Conservation (phyloP, 2,113 vertebrate species). For the Jacana jacana region DNA sequence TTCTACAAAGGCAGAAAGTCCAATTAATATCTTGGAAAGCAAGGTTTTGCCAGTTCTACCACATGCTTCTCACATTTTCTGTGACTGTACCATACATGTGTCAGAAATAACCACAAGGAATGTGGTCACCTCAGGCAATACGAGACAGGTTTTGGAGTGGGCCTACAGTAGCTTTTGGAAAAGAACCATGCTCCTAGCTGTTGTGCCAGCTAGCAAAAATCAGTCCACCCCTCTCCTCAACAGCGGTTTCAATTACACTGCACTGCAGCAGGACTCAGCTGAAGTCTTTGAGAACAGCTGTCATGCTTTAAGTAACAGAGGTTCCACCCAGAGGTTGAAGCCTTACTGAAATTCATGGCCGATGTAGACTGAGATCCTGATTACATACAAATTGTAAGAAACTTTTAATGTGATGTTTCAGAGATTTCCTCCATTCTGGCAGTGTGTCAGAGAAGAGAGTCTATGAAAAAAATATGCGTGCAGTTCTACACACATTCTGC, state of each 20-base stretch:
- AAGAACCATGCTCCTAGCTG: background rate
- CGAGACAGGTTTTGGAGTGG: background rate
- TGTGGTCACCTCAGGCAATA: background rate
- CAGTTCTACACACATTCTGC: background rate
- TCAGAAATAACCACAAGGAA: constrained; percentile 9
- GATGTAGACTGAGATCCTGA: background rate
- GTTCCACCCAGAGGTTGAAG: background rate
- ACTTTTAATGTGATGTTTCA: background rate
- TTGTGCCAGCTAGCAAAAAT: background rate
- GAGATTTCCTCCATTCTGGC: background rate
- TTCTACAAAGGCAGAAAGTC: background rate
- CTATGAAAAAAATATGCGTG: background rate
- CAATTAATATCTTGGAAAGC: background rate
- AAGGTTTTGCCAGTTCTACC: background rate
- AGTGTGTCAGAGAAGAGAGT: background rate
- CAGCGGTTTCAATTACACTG: background rate
- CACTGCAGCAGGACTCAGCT: background rate
- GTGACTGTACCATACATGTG: background rate
- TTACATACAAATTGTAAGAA: background rate
- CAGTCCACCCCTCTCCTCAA: background rate
- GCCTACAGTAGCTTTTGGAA: background rate
- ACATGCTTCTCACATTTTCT: constrained; percentile 22
- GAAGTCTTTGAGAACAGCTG: background rate
- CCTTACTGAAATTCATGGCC: background rate
- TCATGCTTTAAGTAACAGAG: background rate